Evolutionary conservation across 53 echinoderm and acorn worm species (phyloP).

Genomic region (Actinopyga echinites): DNA sequence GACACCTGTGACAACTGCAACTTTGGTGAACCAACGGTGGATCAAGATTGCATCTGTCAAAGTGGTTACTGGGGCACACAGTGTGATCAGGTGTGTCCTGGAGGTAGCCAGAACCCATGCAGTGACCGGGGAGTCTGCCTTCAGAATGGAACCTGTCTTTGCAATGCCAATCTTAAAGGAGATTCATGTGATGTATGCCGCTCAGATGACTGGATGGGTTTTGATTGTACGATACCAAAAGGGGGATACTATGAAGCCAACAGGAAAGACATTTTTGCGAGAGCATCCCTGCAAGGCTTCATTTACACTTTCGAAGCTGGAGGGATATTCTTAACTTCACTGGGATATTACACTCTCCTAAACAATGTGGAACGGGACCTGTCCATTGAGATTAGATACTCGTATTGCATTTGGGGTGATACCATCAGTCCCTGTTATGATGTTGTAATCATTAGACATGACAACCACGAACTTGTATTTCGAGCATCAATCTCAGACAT

Average conservation of each 20-base stretch:
- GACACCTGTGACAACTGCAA: slow-evolving; percentile 54
- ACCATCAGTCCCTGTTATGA: slow-evolving; percentile 70
- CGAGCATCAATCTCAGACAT: slow-evolving; percentile 44
- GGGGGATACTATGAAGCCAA: slow-evolving; percentile 34
- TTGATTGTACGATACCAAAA: slow-evolving; percentile 70
- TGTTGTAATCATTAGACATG: slow-evolving; percentile 56
- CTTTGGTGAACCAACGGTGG: slow-evolving; percentile 50
- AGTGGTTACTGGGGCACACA: slow-evolving; percentile 67
- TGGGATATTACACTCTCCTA: slow-evolving; percentile 64
- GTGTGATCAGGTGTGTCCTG: slow-evolving; percentile 75
- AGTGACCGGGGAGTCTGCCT: slow-evolving; percentile 62
- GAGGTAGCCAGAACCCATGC: slow-evolving; percentile 71
- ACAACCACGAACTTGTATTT: slow-evolving; percentile 43
- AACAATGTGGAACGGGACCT: slow-evolving; percentile 27
- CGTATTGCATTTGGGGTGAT: slow-evolving; percentile 55
- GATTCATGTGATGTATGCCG: slow-evolving; percentile 60
- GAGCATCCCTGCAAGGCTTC: slow-evolving; percentile 57
- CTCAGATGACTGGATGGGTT: slow-evolving; percentile 61
- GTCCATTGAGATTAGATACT: slow-evolving; percentile 53
- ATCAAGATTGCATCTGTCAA: slow-evolving; percentile 55
- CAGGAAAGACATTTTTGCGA: slow-evolving; percentile 24
- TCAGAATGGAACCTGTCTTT: slow-evolving; percentile 61
- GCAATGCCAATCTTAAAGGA: slow-evolving; percentile 70
- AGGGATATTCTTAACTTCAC: slow-evolving; percentile 52
- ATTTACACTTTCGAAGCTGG: slow-evolving; percentile 72